Percentiles rank a stretch among this genome's conserved stretches.
These are phyloP conservation scores for Actinemys pallida DNA, from an alignment of 2,113 vertebrate species.

Conservation along the genomic window DNA sequence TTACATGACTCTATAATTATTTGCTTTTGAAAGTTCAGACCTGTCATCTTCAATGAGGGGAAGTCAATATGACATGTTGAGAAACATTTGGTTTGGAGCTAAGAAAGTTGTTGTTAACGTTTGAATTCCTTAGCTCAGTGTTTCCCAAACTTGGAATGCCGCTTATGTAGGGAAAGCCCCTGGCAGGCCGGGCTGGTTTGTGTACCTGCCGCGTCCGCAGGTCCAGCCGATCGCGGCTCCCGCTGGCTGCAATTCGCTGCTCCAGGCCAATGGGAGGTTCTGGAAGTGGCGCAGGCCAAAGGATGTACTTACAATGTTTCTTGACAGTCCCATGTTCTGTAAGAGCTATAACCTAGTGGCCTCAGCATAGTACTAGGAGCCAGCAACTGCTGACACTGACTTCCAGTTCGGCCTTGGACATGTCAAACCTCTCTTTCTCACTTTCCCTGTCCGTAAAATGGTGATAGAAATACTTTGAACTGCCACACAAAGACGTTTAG, in stretches of 20 bases:
- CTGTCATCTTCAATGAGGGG: not conserved
- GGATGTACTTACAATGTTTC: not conserved
- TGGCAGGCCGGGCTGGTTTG: too few relatives aligned
- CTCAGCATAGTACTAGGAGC: not conserved
- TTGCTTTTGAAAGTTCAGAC: not conserved
- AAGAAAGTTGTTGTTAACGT: not conserved
- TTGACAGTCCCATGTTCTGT: not conserved
- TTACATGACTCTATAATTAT: not conserved
- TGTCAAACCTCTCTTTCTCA: not conserved
- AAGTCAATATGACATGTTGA: not conserved
- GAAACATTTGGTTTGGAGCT: not conserved
- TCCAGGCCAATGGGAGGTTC: too few relatives aligned
- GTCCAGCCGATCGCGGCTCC: too few relatives aligned
- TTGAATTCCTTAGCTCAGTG: not conserved
- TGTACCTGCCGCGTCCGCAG: too few relatives aligned
- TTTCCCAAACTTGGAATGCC: too few relatives aligned
- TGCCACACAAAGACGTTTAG: not conserved
- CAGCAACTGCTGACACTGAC: not conserved
- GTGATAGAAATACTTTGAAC: not conserved
- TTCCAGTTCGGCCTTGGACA: not conserved
- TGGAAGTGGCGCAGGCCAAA: too few relatives aligned
- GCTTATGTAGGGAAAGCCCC: too few relatives aligned
- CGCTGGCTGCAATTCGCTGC: too few relatives aligned
- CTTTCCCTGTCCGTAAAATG: not conserved
- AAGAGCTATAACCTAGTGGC: not conserved